phyloP scores from a whole-genome alignment of 2,888 invertebrate genomes.

The Euproctis similis region DNA sequence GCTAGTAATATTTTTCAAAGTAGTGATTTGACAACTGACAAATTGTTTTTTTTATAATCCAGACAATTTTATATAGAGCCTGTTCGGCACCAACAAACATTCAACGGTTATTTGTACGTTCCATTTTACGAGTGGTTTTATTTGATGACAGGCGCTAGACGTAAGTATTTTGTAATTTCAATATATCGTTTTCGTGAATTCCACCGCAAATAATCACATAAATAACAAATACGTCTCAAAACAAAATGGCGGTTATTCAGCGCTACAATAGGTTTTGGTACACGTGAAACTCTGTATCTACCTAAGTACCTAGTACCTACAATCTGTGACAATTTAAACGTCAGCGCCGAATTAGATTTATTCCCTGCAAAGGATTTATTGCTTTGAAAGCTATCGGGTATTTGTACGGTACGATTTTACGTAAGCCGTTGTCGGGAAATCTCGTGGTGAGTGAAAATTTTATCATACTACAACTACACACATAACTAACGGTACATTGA shows the following conservation, averaged over 20 bases:
- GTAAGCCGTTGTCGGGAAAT: conserved; percentile 1
- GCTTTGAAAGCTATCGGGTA: conserved; percentile 17
- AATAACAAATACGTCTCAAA: conserved; percentile 19
- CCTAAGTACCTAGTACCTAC: too few relatives aligned
- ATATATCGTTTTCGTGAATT: conserved; percentile 18
- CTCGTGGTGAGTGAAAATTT: background rate
- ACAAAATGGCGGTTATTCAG: conserved; percentile 22
- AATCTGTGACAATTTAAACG: conserved; percentile 49
- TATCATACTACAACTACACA: too few relatives aligned
- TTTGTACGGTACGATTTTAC: conserved; percentile 3
- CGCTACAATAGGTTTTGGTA: conserved; percentile 15
- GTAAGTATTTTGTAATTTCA: too few relatives aligned
- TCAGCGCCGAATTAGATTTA: conserved; percentile 65
- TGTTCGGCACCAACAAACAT: too few relatives aligned
- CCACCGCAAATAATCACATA: conserved; percentile 19
- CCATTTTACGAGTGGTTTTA: too few relatives aligned
- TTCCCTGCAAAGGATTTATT: conserved; percentile 49
- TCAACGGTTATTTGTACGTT: too few relatives aligned
- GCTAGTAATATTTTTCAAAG: too few relatives aligned
- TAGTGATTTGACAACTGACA: too few relatives aligned
- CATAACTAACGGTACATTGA: background rate
- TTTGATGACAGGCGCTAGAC: too few relatives aligned
- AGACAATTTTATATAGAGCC: too few relatives aligned
- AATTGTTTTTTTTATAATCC: too few relatives aligned
- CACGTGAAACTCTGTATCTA: conserved; percentile 33